phyloP scores from a whole-genome alignment of 2,113 vertebrate genomes.

The Halcyon senegalensis region DNA sequence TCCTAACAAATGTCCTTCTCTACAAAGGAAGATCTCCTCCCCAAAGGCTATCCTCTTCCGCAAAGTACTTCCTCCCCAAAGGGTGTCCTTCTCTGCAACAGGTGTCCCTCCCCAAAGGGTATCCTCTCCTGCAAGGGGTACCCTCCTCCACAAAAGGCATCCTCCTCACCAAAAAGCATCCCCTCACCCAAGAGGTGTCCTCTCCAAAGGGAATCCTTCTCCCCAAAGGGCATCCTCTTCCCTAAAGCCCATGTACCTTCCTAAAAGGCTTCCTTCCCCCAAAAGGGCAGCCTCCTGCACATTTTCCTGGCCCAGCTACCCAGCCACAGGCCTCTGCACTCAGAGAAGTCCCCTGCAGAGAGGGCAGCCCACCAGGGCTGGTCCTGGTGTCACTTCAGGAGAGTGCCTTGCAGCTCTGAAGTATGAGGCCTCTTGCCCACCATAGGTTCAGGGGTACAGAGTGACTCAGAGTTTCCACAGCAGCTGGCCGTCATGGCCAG shows the following conservation, averaged over 20 bases:
- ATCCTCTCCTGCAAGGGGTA: neutral
- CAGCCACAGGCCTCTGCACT: accelerated
- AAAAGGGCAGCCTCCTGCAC: neutral
- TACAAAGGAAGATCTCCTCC: neutral
- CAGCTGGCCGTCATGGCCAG: accelerated
- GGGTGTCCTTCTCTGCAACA: no score
- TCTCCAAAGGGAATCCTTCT: neutral
- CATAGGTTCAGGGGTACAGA: accelerated
- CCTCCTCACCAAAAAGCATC: no score
- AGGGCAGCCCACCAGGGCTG: accelerated
- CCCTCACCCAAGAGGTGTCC: no score
- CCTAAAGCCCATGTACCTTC: neutral
- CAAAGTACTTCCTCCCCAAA: neutral
- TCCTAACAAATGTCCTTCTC: neutral
- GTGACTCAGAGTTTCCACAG: neutral
- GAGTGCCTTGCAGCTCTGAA: accelerated
- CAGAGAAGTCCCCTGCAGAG: neutral
- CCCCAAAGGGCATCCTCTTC: accelerated
- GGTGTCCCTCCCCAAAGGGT: neutral
- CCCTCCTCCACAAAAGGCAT: no score
- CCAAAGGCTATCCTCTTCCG: neutral
- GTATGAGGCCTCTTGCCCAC: accelerated
- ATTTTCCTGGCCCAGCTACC: accelerated
- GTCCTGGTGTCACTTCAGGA: accelerated
- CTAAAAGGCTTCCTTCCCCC: neutral